A percentile compares a stretch with the other conserved stretches of the same genome.
These are phyloP conservation scores for Hemiprocne comata DNA, from an alignment of 2,113 vertebrate genomes.

Conservation along the genomic window DNA sequence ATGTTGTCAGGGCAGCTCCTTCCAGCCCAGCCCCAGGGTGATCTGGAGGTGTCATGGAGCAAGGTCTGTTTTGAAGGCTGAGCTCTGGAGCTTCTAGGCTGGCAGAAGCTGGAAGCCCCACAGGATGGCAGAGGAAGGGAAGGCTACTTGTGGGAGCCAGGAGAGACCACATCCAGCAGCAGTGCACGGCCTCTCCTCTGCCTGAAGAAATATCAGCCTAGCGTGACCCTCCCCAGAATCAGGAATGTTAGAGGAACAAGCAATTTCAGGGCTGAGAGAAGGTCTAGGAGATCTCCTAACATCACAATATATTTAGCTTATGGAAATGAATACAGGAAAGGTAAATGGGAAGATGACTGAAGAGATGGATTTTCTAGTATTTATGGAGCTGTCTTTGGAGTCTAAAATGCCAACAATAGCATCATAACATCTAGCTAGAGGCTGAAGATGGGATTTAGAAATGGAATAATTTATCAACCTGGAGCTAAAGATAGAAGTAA, in stretches of 20 bases:
- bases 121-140: not conserved
- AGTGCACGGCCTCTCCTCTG: not conserved
- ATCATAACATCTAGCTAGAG: not conserved
- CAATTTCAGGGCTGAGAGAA: not conserved
- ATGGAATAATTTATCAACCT: not conserved
- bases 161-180: not conserved
- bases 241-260: not conserved
- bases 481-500: conserved; percentile 7
- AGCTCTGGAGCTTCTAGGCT: not conserved
- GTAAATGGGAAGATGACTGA: not conserved
- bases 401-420: not conserved
- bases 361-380: not conserved
- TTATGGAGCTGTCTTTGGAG: not conserved
- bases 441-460: not conserved
- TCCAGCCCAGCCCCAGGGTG: not conserved
- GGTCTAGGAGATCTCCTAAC: not conserved
- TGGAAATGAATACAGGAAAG: not conserved
- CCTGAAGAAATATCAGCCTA: not conserved
- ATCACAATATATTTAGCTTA: not conserved
- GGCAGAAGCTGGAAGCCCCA: not conserved
- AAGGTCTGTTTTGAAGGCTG: not conserved
- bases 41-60: not conserved
- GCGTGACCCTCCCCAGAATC: not conserved
- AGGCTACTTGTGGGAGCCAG: fast-evolving
- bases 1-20: not conserved